A percentile compares a stretch with the other conserved stretches of the same genome.
phyloP scores from a whole-genome alignment of 1,140 invertebrate genomes.

The Daktulosphaira vitifoliae region DNA sequence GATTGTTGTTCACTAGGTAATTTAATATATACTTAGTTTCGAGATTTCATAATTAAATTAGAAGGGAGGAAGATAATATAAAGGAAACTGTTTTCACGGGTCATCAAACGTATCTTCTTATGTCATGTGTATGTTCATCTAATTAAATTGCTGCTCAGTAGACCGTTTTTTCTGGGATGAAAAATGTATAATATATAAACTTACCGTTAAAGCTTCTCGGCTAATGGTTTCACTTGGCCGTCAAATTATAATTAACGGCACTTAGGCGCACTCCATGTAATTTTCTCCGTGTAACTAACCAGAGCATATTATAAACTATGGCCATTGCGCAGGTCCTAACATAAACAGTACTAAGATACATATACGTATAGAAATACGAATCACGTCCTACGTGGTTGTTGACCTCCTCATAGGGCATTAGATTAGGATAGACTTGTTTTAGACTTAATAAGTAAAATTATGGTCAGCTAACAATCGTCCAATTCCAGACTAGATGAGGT shows the following conservation, averaged over 20 bases:
- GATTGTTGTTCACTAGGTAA: not conserved
- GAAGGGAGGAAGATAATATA: not conserved
- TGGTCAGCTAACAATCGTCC: too few species aligned
- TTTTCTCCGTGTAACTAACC: not conserved
- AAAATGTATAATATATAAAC: not conserved
- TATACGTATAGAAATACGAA: not conserved
- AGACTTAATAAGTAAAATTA: too few species aligned
- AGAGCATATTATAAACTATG: slow-evolving; percentile 20
- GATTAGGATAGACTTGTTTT: too few species aligned
- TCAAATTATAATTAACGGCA: too few species aligned
- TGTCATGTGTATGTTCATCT: not conserved
- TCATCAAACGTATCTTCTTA: not conserved
- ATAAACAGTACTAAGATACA: not conserved
- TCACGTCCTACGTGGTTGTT: not conserved
- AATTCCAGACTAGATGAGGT: too few species aligned
- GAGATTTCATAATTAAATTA: not conserved
- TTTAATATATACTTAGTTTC: not conserved
- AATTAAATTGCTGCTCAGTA: not conserved
- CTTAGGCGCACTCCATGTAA: not conserved
- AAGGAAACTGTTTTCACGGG: not conserved
- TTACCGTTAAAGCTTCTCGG: too few species aligned
- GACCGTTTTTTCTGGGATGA: slow-evolving; percentile 7
- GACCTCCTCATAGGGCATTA: not conserved
- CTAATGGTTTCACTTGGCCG: too few species aligned
- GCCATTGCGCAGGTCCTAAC: not conserved